Evolutionary conservation across 2,113 vertebrate genomes (phyloP).

Genomic region (Sylvilagus bachmani): DNA sequence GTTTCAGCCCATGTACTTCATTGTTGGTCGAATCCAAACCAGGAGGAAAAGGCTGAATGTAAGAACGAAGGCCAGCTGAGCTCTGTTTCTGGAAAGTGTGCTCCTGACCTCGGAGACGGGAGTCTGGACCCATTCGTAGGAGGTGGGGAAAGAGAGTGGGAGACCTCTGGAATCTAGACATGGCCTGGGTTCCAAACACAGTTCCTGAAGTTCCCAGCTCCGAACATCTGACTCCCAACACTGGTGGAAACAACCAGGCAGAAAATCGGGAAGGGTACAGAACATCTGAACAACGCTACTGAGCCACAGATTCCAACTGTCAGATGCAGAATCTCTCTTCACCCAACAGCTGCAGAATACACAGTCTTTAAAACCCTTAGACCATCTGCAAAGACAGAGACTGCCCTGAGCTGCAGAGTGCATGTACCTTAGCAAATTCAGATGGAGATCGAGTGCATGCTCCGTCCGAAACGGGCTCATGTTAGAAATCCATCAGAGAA

Average conservation of each 20-base stretch:
- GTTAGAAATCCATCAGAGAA: not conserved
- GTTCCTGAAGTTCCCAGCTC: not conserved
- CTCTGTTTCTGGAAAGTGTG: not conserved
- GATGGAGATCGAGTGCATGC: not conserved
- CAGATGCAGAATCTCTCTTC: not conserved
- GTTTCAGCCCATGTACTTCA: not conserved
- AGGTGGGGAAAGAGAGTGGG: fast-evolving
- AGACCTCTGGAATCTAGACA: not conserved
- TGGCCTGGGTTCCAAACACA: not conserved
- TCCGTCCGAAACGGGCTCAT: not conserved
- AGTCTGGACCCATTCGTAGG: not conserved
- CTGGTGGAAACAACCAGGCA: not conserved
- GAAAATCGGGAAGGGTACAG: not conserved
- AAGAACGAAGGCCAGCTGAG: not conserved
- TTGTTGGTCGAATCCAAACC: not conserved
- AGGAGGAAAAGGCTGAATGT: not conserved
- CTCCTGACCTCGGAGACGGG: not conserved
- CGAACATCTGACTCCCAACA: not conserved
- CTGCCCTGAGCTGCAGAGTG: not conserved
- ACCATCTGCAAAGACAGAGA: not conserved
- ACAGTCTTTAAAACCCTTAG: not conserved
- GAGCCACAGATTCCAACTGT: not conserved
- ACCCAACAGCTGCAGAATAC: not conserved
- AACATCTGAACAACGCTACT: not conserved
- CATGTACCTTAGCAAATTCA: not conserved